These are phyloP conservation scores for Ypsolopha scabrella DNA, from an alignment of 2,888 invertebrate species.

Conservation along the genomic window DNA sequence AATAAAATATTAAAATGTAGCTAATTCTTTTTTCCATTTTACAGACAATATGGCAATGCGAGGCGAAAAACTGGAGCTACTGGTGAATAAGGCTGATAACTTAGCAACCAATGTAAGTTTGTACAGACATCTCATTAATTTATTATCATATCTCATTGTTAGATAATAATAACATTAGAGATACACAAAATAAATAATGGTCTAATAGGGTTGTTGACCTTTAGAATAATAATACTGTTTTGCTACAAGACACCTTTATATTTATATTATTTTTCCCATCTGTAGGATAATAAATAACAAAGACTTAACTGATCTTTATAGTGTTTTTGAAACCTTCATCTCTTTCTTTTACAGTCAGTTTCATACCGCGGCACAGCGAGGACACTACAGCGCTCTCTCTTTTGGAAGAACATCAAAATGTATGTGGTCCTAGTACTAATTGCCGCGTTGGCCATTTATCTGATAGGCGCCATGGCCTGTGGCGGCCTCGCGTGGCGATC, in stretches of 20 bases:
- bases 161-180: too few relatives aligned
- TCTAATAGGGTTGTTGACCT: background rate
- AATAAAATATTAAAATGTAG: background rate
- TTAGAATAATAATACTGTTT: background rate
- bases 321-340: background rate
- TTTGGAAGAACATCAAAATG: slow-evolving; percentile 95
- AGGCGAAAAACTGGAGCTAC: slow-evolving; percentile 90
- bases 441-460: slow-evolving; percentile 80
- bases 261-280: background rate
- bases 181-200: background rate
- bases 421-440: slow-evolving; percentile 78
- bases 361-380: slow-evolving; percentile 88
- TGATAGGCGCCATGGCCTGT: slow-evolving; percentile 89
- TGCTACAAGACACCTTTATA: background rate
- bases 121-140: background rate
- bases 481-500: slow-evolving; percentile 85
- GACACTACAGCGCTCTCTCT: slow-evolving; percentile 87
- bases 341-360: slow-evolving; percentile 74
- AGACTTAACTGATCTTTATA: background rate
- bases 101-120: slow-evolving; percentile 69
- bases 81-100: slow-evolving; percentile 94
- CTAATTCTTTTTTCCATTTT: slow-evolving; percentile 20
- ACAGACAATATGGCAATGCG: slow-evolving; percentile 89
- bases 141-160: too few relatives aligned
- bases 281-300: background rate